phyloP scores from a whole-genome alignment of 2,797 vertebrate species.

The Sebastes taczanowskii region DNA sequence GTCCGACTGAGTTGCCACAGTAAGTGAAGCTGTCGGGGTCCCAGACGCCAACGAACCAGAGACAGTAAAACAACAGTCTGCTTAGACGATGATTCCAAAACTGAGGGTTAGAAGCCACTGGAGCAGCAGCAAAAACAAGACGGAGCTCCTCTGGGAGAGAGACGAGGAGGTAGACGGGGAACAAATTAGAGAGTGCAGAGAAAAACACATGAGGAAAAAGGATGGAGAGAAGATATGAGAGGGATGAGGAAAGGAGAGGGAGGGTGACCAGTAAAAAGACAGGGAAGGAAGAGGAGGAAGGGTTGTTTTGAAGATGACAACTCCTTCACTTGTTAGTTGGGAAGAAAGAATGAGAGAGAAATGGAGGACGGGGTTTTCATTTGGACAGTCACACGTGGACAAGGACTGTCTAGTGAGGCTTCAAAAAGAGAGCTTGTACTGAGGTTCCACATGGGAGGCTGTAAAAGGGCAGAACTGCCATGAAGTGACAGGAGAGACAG shows the following conservation, averaged over 20 bases:
- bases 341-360: background rate
- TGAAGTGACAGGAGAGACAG: background rate
- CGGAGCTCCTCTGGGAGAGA: conserved; percentile 8
- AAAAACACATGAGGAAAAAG: background rate
- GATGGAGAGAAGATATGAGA: background rate
- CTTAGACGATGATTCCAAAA: conserved; percentile 18
- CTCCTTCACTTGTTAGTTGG: background rate
- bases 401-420: conserved; percentile 7
- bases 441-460: conserved; percentile 15
- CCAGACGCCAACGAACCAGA: conserved; percentile 22
- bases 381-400: conserved; percentile 25
- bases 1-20: conserved; percentile 6
- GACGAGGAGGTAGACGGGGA: background rate
- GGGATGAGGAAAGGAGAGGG: background rate
- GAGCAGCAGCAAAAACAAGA: conserved; percentile 30
- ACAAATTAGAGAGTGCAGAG: conserved; percentile 1
- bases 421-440: conserved; percentile 15
- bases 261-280: background rate
- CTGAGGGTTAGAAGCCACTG: conserved; percentile 22
- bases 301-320: background rate
- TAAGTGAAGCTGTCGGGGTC: conserved; percentile 18
- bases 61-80: conserved; percentile 38
- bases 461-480: conserved; percentile 17
- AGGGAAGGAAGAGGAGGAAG: background rate
- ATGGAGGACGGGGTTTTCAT: background rate